Evolutionary conservation across 2,113 vertebrate genomes (phyloP), one percentile per base, ranked within the genome.

Genomic region (Bombycilla garrulus): DNA sequence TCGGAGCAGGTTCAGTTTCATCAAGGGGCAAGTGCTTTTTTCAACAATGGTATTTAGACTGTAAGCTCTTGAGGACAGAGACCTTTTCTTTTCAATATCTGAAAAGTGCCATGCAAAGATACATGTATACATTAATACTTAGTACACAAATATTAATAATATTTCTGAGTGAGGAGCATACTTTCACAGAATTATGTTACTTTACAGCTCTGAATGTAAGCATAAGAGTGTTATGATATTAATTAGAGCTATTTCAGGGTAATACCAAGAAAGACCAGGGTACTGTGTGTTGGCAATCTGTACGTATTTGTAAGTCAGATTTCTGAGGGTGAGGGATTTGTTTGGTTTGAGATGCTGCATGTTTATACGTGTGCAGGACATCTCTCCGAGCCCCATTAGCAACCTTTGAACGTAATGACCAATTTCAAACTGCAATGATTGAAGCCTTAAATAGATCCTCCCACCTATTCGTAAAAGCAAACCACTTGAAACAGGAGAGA

Each of bases 71-170:
- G 95, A 94, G 95, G 92, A 94, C 60, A 81, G 54, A 92, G 93
- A 95, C 85, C 93, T 95, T 97, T 96, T 78, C 85, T 62, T 96
- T 96, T 95, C 93, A 96, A 94, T 96, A 94, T 92, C 96, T 86
- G 70, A 66, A 58, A 95, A 88, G 93, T 78, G 40, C 25, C 93
- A 95, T 93, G 81, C 87, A 96, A 96, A 96, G 92, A 82, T 86
- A 86, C 60, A 67, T 80, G 79, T 93, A 91, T 94, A 56, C 56
- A 92, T 90, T 83, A 95, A 88, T 96, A 94, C 93, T 92, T 74
- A 95, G 86, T 66, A 90, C 72, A 90, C 87, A 96, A 97, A 97
- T 93, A 96, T 83, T 94, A 94, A 77, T 88, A 94, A 77, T 36
- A 81, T 64, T 74, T 83, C 67, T 44, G 47, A 90, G 54, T 89